Percentiles rank a stretch among this genome's conserved stretches.
These are phyloP conservation scores for Enteromius afrohamiltoni DNA, from an alignment of 2,797 vertebrate species.

Conservation along the genomic window DNA sequence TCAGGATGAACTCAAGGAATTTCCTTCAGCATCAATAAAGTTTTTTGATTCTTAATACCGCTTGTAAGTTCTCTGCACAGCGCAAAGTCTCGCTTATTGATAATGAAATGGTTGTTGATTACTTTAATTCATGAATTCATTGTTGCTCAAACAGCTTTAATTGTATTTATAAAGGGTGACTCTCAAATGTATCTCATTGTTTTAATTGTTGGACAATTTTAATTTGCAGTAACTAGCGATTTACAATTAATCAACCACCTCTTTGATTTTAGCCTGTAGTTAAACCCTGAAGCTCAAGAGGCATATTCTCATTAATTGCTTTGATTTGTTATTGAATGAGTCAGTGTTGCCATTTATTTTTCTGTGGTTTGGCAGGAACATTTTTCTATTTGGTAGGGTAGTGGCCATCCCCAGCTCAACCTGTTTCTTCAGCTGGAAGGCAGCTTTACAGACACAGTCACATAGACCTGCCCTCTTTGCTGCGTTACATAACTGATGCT, in stretches of 20 bases:
- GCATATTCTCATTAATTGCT: slow-evolving; percentile 7
- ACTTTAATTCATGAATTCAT: background rate
- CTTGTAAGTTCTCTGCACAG: background rate
- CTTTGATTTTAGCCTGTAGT: background rate
- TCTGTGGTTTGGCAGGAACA: slow-evolving; percentile 20
- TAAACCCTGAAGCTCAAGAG: background rate
- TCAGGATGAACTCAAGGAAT: background rate
- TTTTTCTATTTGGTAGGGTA: background rate
- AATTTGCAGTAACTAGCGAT: background rate
- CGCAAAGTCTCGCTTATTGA: background rate
- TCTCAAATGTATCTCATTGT: background rate
- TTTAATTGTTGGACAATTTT: background rate
- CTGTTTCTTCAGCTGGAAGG: slow-evolving; percentile 40
- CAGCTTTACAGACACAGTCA: slow-evolving; percentile 19
- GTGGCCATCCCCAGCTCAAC: slow-evolving; percentile 24
- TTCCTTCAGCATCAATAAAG: too few species aligned
- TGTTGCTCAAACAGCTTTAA: background rate
- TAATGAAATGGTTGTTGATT: background rate
- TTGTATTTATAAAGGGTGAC: background rate
- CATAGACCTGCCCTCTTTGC: slow-evolving; percentile 7
- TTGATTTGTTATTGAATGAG: slow-evolving; percentile 31
- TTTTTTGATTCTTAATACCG: too few species aligned
- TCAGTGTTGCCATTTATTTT: background rate
- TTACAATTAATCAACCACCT: background rate
- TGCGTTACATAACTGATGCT: background rate